phyloP scores from a whole-genome alignment of 2,113 vertebrate genomes.

The Forbesichthys papilliferus region DNA sequence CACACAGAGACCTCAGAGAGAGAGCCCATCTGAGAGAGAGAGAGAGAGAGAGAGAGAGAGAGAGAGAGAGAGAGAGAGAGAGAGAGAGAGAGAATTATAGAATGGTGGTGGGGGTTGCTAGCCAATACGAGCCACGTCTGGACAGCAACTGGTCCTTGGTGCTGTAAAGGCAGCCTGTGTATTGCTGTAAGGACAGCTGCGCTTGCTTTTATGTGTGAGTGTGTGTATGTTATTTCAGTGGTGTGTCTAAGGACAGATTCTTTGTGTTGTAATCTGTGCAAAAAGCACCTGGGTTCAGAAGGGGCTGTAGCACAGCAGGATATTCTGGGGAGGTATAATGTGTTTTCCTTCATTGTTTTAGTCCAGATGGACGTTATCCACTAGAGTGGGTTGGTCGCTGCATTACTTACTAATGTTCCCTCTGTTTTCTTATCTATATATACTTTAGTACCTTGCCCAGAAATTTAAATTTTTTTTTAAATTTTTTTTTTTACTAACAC shows the following conservation, averaged over 20 bases:
- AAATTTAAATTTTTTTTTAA: not conserved
- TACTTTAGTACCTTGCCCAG: constrained; percentile 19
- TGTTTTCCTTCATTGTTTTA: constrained; percentile 54
- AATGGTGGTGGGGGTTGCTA: constrained; percentile 25
- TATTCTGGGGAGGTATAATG: constrained; percentile 46
- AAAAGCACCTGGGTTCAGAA: constrained; percentile 58
- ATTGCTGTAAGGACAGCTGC: constrained; percentile 67
- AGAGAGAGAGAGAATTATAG: not conserved
- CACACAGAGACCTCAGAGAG: constrained; percentile 68
- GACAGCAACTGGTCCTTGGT: constrained; percentile 63
- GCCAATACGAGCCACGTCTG: constrained; percentile 61
- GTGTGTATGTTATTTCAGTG: constrained; percentile 69
- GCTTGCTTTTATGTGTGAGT: constrained; percentile 56
- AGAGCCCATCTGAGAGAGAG: constrained; percentile 50
- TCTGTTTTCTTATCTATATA: constrained; percentile 51
- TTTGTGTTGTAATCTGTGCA: constrained; percentile 55
- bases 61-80: too few species aligned
- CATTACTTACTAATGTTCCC: constrained; percentile 66
- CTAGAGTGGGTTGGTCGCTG: constrained; percentile 63
- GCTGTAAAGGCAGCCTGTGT: constrained; percentile 68
- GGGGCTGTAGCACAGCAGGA: constrained; percentile 34
- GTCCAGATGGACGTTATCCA: constrained; percentile 68
- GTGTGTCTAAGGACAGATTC: constrained; percentile 51
- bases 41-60: constrained; percentile 1
- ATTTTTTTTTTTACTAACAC: not conserved